These are phyloP conservation scores for Cynodonichthys magdalenae DNA, from an alignment of 2,797 vertebrate species.

Conservation along the genomic window DNA sequence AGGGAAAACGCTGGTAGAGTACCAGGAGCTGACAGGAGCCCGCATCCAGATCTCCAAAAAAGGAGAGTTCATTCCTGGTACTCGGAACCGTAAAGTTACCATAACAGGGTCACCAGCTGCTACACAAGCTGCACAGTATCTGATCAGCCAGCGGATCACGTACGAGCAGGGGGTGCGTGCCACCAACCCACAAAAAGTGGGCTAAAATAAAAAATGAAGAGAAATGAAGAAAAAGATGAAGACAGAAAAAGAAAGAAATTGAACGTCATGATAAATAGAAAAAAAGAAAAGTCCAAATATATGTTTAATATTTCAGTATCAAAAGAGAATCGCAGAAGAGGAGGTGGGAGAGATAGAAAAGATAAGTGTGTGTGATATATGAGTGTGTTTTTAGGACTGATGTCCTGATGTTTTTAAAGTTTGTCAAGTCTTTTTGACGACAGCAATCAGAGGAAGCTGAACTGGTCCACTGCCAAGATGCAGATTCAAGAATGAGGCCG, in stretches of 20 bases:
- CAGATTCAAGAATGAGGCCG: constrained; percentile 76
- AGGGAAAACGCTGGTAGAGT: constrained; percentile 96
- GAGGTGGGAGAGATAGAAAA: constrained; percentile 78
- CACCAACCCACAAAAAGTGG: constrained; percentile 96
- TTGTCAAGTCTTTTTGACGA: constrained; percentile 81
- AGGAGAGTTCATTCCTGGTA: constrained; percentile 96
- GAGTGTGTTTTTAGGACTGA: constrained; percentile 84
- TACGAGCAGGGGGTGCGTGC: constrained; percentile 96
- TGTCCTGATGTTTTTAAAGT: constrained; percentile 84
- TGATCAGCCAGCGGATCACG: constrained; percentile 97
- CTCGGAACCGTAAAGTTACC: constrained; percentile 96
- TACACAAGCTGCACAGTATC: constrained; percentile 95
- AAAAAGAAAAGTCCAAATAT: constrained; percentile 80
- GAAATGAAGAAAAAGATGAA: constrained; percentile 76
- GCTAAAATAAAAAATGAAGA: constrained; percentile 82
- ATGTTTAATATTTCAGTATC: constrained; percentile 82
- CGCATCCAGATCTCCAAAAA: constrained; percentile 99
- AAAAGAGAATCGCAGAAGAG: constrained; percentile 79
- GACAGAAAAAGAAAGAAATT: constrained; percentile 76
- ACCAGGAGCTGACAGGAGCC: constrained; percentile 96
- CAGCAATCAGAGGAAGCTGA: constrained; percentile 82
- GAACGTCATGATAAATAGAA: constrained; percentile 69
- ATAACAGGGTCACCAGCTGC: constrained; percentile 94
- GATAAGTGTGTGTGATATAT: constrained; percentile 83
- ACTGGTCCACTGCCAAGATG: constrained; percentile 84